Conservation (phyloP, 1,140 invertebrate genomes). For the Nasonia vitripennis region DNA sequence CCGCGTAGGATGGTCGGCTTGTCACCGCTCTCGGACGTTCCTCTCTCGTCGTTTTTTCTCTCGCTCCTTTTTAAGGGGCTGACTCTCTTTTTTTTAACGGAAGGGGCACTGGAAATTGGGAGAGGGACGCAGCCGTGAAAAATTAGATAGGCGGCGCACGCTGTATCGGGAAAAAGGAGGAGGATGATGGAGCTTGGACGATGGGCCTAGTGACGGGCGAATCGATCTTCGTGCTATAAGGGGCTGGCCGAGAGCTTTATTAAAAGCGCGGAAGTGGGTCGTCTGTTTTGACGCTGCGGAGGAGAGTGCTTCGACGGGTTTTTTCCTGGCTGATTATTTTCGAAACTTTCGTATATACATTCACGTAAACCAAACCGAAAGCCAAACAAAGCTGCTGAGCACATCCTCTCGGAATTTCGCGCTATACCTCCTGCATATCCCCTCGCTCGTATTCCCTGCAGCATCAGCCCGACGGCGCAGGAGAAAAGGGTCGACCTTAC, state of each 20-base stretch:
- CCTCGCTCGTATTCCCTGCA: neutral
- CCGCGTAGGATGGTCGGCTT: slow-evolving; percentile 30
- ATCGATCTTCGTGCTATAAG: neutral
- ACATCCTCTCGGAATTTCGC: no score
- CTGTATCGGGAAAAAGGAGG: neutral
- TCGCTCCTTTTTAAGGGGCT: neutral
- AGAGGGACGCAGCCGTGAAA: neutral
- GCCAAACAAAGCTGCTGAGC: no score
- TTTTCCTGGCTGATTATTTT: no score
- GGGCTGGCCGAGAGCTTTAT: no score
- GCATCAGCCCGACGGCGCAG: neutral
- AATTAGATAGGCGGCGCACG: neutral
- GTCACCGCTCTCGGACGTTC: slow-evolving; percentile 12
- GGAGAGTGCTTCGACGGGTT: no score
- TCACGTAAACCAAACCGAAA: no score
- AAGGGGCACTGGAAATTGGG: neutral
- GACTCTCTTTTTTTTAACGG: neutral
- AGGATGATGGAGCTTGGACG: neutral
- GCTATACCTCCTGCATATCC: no score
- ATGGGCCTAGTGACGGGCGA: neutral
- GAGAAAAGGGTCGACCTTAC: slow-evolving; percentile 57
- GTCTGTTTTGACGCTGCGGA: no score
- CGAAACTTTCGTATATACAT: no score
- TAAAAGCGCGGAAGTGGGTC: no score
- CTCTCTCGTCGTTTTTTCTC: neutral